Conservation (phyloP, 2,797 vertebrate species). For the Balearica regulorum region DNA sequence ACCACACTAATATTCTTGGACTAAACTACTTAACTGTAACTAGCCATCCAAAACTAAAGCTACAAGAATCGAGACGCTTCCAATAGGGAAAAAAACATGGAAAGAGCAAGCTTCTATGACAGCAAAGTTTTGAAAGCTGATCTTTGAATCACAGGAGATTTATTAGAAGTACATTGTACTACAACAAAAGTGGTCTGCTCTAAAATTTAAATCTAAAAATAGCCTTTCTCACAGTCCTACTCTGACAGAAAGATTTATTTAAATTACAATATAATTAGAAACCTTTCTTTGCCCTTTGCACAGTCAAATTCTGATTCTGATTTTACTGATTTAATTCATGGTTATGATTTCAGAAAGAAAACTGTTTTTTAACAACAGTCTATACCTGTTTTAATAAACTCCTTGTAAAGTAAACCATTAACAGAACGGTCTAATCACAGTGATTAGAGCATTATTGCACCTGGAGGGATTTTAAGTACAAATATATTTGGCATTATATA, state of each 20-base stretch:
- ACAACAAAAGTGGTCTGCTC: background rate
- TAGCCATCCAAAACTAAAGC: background rate
- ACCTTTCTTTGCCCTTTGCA: background rate
- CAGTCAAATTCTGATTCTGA: background rate
- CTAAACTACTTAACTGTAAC: background rate
- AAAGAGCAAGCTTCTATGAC: background rate
- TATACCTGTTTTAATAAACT: background rate
- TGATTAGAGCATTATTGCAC: background rate
- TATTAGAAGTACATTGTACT: background rate
- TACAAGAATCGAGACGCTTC: background rate
- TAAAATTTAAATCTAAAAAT: background rate
- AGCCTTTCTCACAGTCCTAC: background rate
- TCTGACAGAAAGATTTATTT: background rate
- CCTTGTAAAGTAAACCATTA: too few relatives aligned
- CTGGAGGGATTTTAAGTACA: background rate
- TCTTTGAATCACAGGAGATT: background rate
- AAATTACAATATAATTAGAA: background rate
- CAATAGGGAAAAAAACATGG: background rate
- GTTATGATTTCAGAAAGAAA: background rate
- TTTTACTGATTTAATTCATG: background rate
- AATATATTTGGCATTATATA: background rate
- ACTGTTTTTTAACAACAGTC: background rate
- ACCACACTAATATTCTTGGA: slow-evolving; percentile 7
- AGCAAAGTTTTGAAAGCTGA: background rate
- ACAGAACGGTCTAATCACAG: too few relatives aligned